Evolutionary conservation across 2,797 vertebrate species (phyloP).

Genomic region (Hozukius guyotensis): DNA sequence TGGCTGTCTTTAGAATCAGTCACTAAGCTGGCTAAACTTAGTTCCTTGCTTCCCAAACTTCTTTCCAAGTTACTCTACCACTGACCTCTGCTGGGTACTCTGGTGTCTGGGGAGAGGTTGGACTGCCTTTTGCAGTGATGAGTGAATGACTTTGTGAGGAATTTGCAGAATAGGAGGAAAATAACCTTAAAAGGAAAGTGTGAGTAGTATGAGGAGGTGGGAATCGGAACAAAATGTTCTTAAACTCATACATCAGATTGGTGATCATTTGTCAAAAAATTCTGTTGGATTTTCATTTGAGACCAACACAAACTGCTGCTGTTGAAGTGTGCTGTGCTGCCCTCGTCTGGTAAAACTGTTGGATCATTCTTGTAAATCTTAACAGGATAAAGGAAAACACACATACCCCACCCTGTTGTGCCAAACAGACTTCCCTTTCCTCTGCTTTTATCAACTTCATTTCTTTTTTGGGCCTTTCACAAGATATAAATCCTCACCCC

Average conservation of each 20-base stretch:
- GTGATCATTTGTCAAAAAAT: not conserved
- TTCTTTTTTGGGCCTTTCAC: slow-evolving; percentile 42
- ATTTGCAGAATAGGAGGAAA: slow-evolving; percentile 51
- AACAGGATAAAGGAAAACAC: slow-evolving; percentile 13
- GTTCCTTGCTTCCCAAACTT: slow-evolving; percentile 61
- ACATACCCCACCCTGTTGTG: slow-evolving; percentile 25
- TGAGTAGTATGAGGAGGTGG: slow-evolving; percentile 25
- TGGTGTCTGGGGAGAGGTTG: slow-evolving; percentile 48
- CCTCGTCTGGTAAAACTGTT: slow-evolving; percentile 58
- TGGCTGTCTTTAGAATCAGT: slow-evolving; percentile 76
- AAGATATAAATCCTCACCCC: slow-evolving; percentile 30
- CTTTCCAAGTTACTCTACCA: slow-evolving; percentile 49
- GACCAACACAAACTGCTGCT: slow-evolving; percentile 2
- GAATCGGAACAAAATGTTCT: slow-evolving; percentile 59
- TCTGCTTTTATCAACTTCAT: slow-evolving; percentile 40
- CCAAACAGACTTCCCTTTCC: slow-evolving; percentile 64
- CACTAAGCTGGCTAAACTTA: slow-evolving; percentile 81
- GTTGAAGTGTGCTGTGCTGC: slow-evolving; percentile 51
- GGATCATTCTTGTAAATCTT: not conserved
- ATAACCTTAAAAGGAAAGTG: slow-evolving; percentile 63
- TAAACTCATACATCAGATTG: not conserved
- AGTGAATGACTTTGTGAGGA: slow-evolving; percentile 52
- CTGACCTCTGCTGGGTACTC: slow-evolving; percentile 59
- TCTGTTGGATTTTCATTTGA: slow-evolving; percentile 2
- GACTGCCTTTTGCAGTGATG: slow-evolving; percentile 36